Conservation (phyloP, 1,140 invertebrate genomes). For the Papilio polyxenes region DNA sequence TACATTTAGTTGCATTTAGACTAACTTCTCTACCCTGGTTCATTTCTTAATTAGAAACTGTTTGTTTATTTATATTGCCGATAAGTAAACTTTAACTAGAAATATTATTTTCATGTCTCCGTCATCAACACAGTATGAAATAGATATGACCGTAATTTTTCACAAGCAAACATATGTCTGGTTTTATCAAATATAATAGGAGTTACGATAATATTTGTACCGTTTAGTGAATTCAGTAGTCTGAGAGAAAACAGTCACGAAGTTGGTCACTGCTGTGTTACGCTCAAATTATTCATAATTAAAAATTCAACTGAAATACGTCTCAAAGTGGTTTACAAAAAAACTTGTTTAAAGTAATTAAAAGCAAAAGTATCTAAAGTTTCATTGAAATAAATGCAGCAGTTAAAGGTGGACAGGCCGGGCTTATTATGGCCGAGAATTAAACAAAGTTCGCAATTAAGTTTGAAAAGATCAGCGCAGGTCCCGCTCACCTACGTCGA, state of each 20-base stretch:
- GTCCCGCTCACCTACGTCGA: slow-evolving; percentile 40
- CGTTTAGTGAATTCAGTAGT: background rate
- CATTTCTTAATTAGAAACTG: too few relatives aligned
- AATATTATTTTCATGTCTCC: too few relatives aligned
- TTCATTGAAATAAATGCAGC: slow-evolving; percentile 24
- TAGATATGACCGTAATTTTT: too few relatives aligned
- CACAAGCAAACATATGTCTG: too few relatives aligned
- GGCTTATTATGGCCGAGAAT: slow-evolving; percentile 36
- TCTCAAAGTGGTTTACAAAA: background rate
- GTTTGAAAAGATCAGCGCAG: slow-evolving; percentile 43
- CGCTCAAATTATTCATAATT: background rate
- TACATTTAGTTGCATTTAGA: background rate
- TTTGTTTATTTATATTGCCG: too few relatives aligned
- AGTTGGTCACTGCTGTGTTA: background rate
- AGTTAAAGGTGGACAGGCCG: slow-evolving; percentile 17
- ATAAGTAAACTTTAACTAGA: too few relatives aligned
- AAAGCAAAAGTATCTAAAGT: slow-evolving; percentile 24
- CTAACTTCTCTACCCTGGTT: background rate
- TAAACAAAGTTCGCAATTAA: slow-evolving; percentile 50
- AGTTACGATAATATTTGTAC: too few relatives aligned
- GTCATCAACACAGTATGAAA: too few relatives aligned
- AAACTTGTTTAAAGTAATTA: slow-evolving; percentile 3
- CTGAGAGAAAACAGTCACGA: background rate
- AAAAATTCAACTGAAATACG: background rate
- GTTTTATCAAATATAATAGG: too few relatives aligned